Evolutionary conservation across 1,140 invertebrate genomes (phyloP), one percentile per base, ranked within the genome.

Genomic region (Heliconius nattereri): DNA sequence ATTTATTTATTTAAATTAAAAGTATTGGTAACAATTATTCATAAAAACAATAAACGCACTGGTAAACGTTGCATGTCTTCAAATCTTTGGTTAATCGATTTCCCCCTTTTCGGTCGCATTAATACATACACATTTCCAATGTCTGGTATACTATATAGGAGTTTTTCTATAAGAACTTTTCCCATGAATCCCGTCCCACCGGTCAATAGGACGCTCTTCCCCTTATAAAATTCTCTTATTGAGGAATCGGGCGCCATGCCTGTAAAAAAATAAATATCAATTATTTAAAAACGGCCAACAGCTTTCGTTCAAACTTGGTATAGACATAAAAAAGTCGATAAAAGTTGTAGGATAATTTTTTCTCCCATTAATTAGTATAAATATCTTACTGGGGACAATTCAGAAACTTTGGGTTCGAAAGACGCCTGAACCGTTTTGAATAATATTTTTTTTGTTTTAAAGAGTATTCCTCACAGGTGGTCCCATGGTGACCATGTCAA

Each of bases 151-250:
- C 94, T 95, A 76, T 95, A 95, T 35, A 97, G 95, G 5, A 94
- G 86, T 88, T 98, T 98, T 91, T 98, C 97, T 3, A 98, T 95
- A 1, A 98, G 94, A 2, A 98, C 97, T 95, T 99, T 99, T 23
- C 98, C 98, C 96, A 99, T 97, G 86, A 99, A 98, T 13, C 97
- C 97, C 0, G 96, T 96, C 2, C 95, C 96, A 6, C 97, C 97
- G 2, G 97, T 97, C 11, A 98, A 95, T 20, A 98, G 96, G 45
- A 98, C 91, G 52, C 87, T 95, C 76, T 86, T 85, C 16, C 86
- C 89, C 40, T 82, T 89, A 86, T 92, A 94, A 76, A 90, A 94
- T 8, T 94, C 92, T 26, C 87, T 81, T 9, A 94, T 82, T 8
- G 88, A 88, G 20, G 81, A 77, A n/a, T 79, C 71, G 5, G 72